Conservation (phyloP, 2,113 vertebrate species). For the Hystrix cristata region DNA sequence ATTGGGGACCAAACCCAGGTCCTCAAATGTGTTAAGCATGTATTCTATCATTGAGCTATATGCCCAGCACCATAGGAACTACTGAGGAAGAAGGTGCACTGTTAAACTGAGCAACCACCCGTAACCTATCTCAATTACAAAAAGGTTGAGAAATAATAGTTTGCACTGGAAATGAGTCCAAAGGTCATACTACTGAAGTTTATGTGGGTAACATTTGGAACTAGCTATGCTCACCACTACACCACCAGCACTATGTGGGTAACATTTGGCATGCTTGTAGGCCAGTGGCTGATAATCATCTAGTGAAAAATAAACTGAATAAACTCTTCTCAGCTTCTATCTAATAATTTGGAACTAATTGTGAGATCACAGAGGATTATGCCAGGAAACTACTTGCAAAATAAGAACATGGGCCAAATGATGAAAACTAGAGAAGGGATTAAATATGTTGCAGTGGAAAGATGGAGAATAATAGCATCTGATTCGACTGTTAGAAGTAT, state of each 20-base stretch:
- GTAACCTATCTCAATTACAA: neutral
- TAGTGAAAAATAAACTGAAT: neutral
- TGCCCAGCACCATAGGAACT: neutral
- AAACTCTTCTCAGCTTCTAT: neutral
- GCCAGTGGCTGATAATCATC: neutral
- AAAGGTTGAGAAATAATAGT: conserved; percentile 26
- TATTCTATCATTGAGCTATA: neutral
- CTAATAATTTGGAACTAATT: neutral
- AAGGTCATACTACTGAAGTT: neutral
- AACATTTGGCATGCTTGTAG: neutral
- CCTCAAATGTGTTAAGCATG: neutral
- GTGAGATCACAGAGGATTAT: conserved; percentile 27
- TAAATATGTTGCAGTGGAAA: neutral
- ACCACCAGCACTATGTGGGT: neutral
- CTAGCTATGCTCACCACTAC: too few relatives aligned
- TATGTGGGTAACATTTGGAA: neutral
- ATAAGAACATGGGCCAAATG: neutral
- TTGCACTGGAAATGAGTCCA: neutral
- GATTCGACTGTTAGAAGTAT: neutral
- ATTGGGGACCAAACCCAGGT: neutral
- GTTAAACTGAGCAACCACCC: neutral
- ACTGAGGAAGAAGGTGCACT: neutral
- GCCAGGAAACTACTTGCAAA: neutral
- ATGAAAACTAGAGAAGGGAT: neutral
- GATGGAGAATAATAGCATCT: neutral